These are phyloP conservation scores for Trichogramma dendrolimi DNA, from an alignment of 2,888 invertebrate genomes.

Conservation along the genomic window DNA sequence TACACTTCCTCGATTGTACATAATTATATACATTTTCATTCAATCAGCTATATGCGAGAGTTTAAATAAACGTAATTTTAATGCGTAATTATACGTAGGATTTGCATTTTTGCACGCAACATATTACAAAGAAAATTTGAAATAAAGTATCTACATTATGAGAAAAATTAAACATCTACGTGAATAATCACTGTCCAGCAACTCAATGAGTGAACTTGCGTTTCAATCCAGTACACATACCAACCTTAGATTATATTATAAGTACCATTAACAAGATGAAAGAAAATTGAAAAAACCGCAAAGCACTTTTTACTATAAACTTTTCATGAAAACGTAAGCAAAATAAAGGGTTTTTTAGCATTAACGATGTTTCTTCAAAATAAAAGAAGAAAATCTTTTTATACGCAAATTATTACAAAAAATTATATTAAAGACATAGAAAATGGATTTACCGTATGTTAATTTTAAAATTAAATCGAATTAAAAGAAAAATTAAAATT, in stretches of 20 bases:
- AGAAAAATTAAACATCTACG: constrained; percentile 16
- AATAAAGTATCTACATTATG: too few relatives aligned
- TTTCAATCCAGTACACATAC: constrained; percentile 47
- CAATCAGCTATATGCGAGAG: background rate
- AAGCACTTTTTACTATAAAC: constrained; percentile 16
- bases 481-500: constrained; percentile 5
- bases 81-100: constrained; percentile 14
- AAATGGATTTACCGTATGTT: constrained; percentile 24
- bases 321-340: constrained; percentile 19
- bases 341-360: constrained; percentile 26
- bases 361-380: constrained; percentile 19
- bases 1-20: constrained; percentile 4
- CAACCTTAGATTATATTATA: constrained; percentile 27
- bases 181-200: constrained; percentile 7
- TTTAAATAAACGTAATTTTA: constrained; percentile 6
- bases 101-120: background rate
- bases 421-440: constrained; percentile 23
- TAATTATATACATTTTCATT: constrained; percentile 10
- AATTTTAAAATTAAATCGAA: constrained; percentile 18
- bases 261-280: background rate
- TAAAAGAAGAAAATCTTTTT: constrained; percentile 24
- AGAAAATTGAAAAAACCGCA: constrained; percentile 5
- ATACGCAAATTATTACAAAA: constrained; percentile 21
- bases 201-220: constrained; percentile 27
- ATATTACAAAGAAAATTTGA: too few relatives aligned